Base-by-base conservation (phyloP, 2,797 vertebrate genomes). In the Crypturellus tataupa region DNA sequence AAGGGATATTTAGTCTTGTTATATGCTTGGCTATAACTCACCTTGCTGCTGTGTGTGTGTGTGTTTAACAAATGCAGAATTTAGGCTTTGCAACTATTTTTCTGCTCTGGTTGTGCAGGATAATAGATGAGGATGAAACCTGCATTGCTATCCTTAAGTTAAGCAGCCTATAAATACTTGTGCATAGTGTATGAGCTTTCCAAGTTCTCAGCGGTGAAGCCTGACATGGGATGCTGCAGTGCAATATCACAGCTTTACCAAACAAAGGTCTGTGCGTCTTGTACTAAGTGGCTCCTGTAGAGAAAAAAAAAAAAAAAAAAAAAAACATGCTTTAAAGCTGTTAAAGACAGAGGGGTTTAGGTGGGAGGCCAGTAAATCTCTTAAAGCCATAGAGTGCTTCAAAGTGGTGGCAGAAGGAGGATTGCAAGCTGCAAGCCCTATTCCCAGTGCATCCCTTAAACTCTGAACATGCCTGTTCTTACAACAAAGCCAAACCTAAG, bases 371-470 rank as follows among this genome's bases (percentile, higher is more conserved):
- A 58, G 59, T 72, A 60, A 24, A 75, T 47, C 47, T 88, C 40
- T 68, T 21, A 33, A 78, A 86, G 33, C 35, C 75, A 33, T 16
- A 29, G 42, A 75, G 55, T 35, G 77, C 62, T 75, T 94, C 53
- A 75, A 19, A 76, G 68, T 85, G 72, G n/a, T 78, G 78, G n/a
- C 86, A 82, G 80, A 51, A 68, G 65, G 67, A 67, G 42, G 58
- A 77, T 88, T 59, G 67, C 63, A 55, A 94, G 12, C 77, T 85
- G 5, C 87, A 90, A 94, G 31, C 71, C 49, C 60, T 90, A 27
- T 85, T 96, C 80, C 56, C 60, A 62, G 47, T 18, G 53, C 64
- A 88, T 88, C 39, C 47, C 86, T 42, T 88, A 46, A 88, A 80
- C 29, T 23, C 13, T 81, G 47, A 92, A 59, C 9, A 11, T 47